Conservation (phyloP, 2,888 invertebrate species). For the Noctua pronuba region DNA sequence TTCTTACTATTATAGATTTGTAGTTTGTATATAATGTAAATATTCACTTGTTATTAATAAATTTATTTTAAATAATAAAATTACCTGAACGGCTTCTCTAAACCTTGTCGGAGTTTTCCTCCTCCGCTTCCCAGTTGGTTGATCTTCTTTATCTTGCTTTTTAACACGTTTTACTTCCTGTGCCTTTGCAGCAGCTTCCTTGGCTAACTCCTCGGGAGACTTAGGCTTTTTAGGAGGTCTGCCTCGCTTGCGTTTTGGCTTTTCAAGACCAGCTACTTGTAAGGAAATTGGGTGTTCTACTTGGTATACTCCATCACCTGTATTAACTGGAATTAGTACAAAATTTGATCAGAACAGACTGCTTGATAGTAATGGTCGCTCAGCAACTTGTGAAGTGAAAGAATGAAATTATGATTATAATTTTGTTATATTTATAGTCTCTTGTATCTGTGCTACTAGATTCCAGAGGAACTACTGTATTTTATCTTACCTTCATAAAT, state of each 20-base stretch:
- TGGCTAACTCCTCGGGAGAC: slow-evolving; percentile 79
- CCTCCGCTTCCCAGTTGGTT: slow-evolving; percentile 90
- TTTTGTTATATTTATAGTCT: not conserved
- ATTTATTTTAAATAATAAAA: not conserved
- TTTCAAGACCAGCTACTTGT: slow-evolving; percentile 92
- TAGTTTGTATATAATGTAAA: too few species aligned
- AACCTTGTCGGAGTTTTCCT: slow-evolving; percentile 92
- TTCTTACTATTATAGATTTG: too few species aligned
- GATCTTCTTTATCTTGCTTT: slow-evolving; percentile 76
- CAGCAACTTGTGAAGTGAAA: not conserved
- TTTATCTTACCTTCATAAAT: slow-evolving; percentile 81
- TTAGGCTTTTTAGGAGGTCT: slow-evolving; percentile 92
- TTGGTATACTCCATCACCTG: slow-evolving; percentile 91
- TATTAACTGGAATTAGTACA: slow-evolving; percentile 85
- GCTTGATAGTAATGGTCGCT: not conserved
- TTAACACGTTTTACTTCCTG: slow-evolving; percentile 68
- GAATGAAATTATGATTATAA: not conserved
- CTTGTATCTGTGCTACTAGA: not conserved
- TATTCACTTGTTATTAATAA: too few species aligned
- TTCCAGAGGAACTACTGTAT: not conserved
- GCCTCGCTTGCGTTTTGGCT: slow-evolving; percentile 92
- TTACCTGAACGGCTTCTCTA: slow-evolving; percentile 91
- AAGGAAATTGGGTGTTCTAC: slow-evolving; percentile 92
- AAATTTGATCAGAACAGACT: not conserved
- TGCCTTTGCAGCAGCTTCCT: slow-evolving; percentile 73